Base-by-base conservation (phyloP, 2,888 invertebrate genomes). In the Panorpa germanica region DNA sequence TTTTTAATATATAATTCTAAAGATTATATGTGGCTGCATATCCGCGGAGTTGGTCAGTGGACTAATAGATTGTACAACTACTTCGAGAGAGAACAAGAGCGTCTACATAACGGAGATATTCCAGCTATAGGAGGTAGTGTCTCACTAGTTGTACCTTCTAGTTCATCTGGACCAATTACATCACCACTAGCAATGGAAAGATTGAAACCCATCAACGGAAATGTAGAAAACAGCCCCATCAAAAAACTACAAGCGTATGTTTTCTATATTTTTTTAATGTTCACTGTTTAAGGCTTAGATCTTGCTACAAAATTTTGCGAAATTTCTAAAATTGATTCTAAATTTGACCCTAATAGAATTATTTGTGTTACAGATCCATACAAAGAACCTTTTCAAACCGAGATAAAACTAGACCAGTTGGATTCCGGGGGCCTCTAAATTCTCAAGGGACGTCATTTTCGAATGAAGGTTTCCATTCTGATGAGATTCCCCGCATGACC, bases 21-120 rank as follows among this genome's bases (percentile, higher is more conserved):
- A 82, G 90, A 81, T 44, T 80, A 82, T 45, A 70, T 93, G 52
- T 90, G 88, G 83, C 61, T 93, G 1, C 93, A 93, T 50, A 80
- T 95, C 36, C 69, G 91, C 37, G 88, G 78, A 0, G 86, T 86
- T 4, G 93, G 93, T 2, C 74, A 90, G 52, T 95, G 93, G 93
- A 91, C 90, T 1, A 85, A 83, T 49, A 65, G 78, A 1, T 57
- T 91, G 1, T 78, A 85, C 47, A 65, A 70, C 3, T 86, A 85
- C 52, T 88, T 90, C 43, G 85, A 86, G 47, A 63, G 59, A 29
- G 80, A 86, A 43, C 82, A 85, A 43, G 69, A 71, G 28, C 65
- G 70, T 29, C 55, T 83, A 1, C 77, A 80, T 38, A 66, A 65
- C 4, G 66, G 68, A 2, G 70, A 75, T 20, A 57, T 68, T 7